Percentiles rank a stretch among this genome's conserved stretches.
Evolutionary conservation across 2,113 vertebrate genomes (phyloP).

Genomic region (Balaeniceps rex): DNA sequence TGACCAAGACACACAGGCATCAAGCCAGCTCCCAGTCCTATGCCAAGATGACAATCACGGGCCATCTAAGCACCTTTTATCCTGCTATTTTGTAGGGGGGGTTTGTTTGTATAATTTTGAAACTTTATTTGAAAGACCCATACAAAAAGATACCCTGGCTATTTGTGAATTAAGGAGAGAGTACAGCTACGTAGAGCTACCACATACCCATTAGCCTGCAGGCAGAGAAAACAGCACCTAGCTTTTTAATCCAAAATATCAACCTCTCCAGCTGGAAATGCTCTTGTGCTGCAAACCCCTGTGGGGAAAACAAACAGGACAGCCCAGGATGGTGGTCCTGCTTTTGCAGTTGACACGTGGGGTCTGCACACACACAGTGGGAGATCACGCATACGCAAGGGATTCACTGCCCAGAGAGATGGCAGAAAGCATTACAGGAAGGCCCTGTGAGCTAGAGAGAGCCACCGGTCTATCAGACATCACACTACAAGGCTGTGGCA

Average conservation of each 20-base stretch:
- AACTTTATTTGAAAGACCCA: neutral
- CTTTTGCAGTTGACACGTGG: neutral
- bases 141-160: neutral
- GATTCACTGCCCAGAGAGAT: neutral
- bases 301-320: too few species aligned
- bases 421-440: neutral
- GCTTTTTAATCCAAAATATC: neutral
- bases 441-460: neutral
- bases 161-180: neutral
- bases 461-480: accelerated
- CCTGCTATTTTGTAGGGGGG: neutral
- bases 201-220: neutral
- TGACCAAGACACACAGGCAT: too few species aligned
- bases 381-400: neutral
- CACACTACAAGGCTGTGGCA: neutral
- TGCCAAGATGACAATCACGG: neutral
- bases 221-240: neutral
- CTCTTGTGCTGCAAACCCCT: neutral
- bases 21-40: neutral
- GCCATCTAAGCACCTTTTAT: neutral
- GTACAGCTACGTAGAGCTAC: neutral
- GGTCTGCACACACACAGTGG: neutral
- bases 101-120: neutral
- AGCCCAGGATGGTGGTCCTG: neutral
- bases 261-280: neutral